These are phyloP conservation scores for Anthonomus grandis DNA, from an alignment of 1,140 invertebrate species.

Conservation along the genomic window DNA sequence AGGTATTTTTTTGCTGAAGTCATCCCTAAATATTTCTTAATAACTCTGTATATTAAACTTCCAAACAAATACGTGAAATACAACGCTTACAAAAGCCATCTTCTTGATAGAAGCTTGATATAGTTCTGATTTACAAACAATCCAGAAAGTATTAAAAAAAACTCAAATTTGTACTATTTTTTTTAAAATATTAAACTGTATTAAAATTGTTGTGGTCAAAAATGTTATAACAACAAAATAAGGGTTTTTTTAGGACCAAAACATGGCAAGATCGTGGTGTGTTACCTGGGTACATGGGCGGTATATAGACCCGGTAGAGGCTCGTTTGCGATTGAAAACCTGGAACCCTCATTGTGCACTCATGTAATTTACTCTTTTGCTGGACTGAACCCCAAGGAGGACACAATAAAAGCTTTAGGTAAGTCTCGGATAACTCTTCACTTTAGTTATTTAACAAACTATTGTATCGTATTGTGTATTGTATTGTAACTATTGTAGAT, in stretches of 20 bases:
- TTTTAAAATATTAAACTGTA: neutral
- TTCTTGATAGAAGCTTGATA: neutral
- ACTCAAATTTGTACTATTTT: neutral
- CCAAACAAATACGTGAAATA: neutral
- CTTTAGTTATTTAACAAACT: too few species aligned
- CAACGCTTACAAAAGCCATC: neutral
- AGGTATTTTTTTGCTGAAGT: too few species aligned
- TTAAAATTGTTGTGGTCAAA: neutral
- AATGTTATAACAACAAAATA: neutral
- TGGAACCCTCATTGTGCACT: slow-evolving; percentile 78
- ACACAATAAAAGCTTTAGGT: slow-evolving; percentile 65
- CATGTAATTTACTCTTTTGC: slow-evolving; percentile 88
- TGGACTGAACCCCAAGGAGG: slow-evolving; percentile 63
- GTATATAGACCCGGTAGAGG: slow-evolving; percentile 65
- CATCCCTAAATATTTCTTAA: too few species aligned
- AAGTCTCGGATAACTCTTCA: slow-evolving; percentile 39
- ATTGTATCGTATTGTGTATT: too few species aligned
- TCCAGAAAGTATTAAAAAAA: neutral
- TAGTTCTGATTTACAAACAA: neutral
- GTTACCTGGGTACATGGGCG: slow-evolving; percentile 78
- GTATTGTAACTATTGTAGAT: too few species aligned
- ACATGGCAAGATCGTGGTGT: slow-evolving; percentile 68
- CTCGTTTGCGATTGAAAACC: slow-evolving; percentile 62
- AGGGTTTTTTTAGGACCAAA: slow-evolving; percentile 45
- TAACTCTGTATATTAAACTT: too few species aligned